Base-by-base conservation (phyloP, 2,113 vertebrate genomes). In the Pristiophorus japonicus region DNA sequence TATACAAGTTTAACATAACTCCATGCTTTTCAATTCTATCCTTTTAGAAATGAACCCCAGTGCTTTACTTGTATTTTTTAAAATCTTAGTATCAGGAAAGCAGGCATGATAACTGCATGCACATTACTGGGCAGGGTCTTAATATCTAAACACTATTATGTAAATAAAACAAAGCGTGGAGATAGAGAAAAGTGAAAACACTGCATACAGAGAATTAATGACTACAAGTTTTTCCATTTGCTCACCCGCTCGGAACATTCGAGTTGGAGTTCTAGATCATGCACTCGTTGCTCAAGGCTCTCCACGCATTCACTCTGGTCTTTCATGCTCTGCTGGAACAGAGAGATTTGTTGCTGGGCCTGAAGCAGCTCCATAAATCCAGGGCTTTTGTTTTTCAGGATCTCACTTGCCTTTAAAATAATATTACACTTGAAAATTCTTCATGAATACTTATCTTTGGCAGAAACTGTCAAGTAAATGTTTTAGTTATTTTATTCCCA, bases 341-440 rank as follows among this genome's bases (percentile, higher is more conserved):
- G 78, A 47, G 95, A 85, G 30, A 96, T 96, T 59, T 96, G 97
- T 27, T 95, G 96, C 94, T 96, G 96, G 27, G 95, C 95, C 95
- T 97, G 96, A 30, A 95, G 94, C 0, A 96, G 62, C 42, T 98
- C 96, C 0, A 92, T 84, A 63, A 96, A 96, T 12, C 96, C 96
- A 55, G 96, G 96, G 96, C 95, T 97, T 97, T 97, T 98, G 96
- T 96, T 97, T 63, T 97, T 97, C 88, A 98, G 96, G 84, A 97
- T 96, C 47, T 97, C 96, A 95, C 97, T 97, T n/a, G 98, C 97
- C 98, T 98, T 96, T 30, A 93, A 92, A n/a, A 20, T 20, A 92
- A 16, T n/a, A 92, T 63, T 7, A 92, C 59, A 38, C 1, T 38
- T 63, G 18, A 63, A 92, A 92, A 92, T 65, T 63, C 34, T 63